phyloP scores from a whole-genome alignment of 35 echinoderm and acorn worm species.

The Lytechinus pictus region DNA sequence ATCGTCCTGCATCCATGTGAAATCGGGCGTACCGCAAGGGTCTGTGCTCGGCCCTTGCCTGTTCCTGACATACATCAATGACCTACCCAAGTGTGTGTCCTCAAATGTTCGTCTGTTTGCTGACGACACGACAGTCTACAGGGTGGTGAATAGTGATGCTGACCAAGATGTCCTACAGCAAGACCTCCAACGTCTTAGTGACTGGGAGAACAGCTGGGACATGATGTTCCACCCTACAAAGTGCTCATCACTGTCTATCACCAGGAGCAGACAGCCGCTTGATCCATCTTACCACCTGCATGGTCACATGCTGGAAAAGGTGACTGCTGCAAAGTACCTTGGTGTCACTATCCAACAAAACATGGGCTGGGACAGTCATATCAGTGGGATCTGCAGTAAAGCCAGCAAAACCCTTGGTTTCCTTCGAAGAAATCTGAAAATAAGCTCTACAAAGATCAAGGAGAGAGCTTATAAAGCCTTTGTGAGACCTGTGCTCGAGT shows the following conservation, averaged over 20 bases:
- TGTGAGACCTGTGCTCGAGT: not conserved
- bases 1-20: slow-evolving; percentile 20
- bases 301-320: too few relatives aligned
- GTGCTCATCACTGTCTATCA: too few relatives aligned
- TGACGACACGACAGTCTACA: not conserved
- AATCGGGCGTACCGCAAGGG: not conserved
- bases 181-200: not conserved
- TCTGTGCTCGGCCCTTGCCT: not conserved
- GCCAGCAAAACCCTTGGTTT: not conserved
- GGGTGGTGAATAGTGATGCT: not conserved
- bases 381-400: not conserved
- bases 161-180: not conserved
- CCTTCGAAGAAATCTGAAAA: not conserved
- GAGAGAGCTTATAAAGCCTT: not conserved
- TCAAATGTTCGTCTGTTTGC: too few relatives aligned
- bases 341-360: too few relatives aligned
- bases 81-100: not conserved
- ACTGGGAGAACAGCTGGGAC: too few relatives aligned
- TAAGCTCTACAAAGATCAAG: not conserved
- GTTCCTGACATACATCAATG: slow-evolving; percentile 18
- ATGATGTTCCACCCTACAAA: too few relatives aligned
- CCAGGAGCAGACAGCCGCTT: too few relatives aligned
- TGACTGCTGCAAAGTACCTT: too few relatives aligned
- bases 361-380: not conserved
- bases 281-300: too few relatives aligned